Evolutionary conservation across 2,113 vertebrate genomes (phyloP), one percentile per base, ranked within the genome.

Genomic region (Eudorcas thomsonii): DNA sequence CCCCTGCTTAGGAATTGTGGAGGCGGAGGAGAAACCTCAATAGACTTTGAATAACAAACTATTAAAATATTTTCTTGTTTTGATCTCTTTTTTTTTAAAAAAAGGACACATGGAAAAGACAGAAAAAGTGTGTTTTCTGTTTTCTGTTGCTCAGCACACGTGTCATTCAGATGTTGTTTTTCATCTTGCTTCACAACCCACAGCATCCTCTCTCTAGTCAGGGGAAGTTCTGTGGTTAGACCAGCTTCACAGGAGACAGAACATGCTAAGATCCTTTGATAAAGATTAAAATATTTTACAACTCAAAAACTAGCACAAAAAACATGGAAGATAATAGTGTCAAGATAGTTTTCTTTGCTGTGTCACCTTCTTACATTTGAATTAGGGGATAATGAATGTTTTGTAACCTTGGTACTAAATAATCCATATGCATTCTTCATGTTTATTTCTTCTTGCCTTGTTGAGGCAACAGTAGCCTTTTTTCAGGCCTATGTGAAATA

Each of bases 351-450:
- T 88, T 83, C 82, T 94, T 98, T 97, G 60, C 23, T 86, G 33
- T 77, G 52, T 52, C 33, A 89, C 43, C 36, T 85, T 86, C 78
- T 91, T 74, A 87, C 19, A 43, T 90, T 88, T 94, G 93, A 83
- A n/a, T 93, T 97, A 64, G 7, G 19, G 55, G 33, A 94, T 95
- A 97, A 96, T 96, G 89, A 97, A 97, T 94, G 77, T 30, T 92
- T 95, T 90, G 3, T 78, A 92, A 85, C 50, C 23, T 45, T 90
- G 55, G 21, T 92, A 90, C 64, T 97, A 96, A 97, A 96, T 92
- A 95, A 96, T 96, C 43, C 50, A 97, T 78, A 92, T n/a, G 2
- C 7, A 91, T 52, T 50, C 25, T 50, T 85, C 74, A 95, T 87
- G n/a, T 84, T 97, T 95, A 83, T 86, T 95, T 93, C 74, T 80